A percentile compares a stretch with the other conserved stretches of the same genome.
phyloP scores from a whole-genome alignment of 2,113 vertebrate genomes.

The Seriola quinqueradiata region DNA sequence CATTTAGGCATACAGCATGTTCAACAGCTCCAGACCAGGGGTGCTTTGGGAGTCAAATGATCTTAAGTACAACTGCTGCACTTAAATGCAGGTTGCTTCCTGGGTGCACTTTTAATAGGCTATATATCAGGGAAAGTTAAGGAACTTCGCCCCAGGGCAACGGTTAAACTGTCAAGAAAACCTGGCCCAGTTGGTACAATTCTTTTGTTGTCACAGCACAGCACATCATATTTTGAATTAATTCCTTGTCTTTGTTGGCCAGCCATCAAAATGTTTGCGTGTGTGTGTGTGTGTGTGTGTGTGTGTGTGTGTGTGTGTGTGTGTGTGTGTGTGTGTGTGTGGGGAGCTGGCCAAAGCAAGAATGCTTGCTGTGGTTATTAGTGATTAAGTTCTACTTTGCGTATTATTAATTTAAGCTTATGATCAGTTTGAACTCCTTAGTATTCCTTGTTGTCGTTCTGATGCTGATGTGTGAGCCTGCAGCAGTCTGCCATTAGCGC shows the following conservation, averaged over 20 bases:
- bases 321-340: not conserved
- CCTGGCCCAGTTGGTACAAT: constrained; percentile 3
- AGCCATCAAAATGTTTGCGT: not conserved
- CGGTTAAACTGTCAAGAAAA: constrained; percentile 18
- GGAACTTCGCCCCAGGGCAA: constrained; percentile 31
- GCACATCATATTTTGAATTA: constrained; percentile 14
- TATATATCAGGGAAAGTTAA: constrained; percentile 8
- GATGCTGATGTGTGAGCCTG: constrained; percentile 23
- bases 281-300: not conserved
- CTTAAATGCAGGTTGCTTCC: not conserved
- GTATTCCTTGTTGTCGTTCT: not conserved
- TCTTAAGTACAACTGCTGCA: not conserved
- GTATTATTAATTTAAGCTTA: not conserved
- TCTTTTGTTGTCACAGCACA: not conserved
- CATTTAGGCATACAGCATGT: not conserved
- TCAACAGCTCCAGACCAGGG: not conserved
- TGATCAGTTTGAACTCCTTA: not conserved
- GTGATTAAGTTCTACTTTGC: not conserved
- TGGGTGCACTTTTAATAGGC: not conserved
- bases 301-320: not conserved
- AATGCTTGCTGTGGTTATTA: not conserved
- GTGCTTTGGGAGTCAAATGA: not conserved
- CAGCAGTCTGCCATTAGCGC: constrained; percentile 30
- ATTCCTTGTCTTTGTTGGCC: not conserved
- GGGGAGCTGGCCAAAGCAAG: not conserved